A percentile compares a stretch with the other conserved stretches of the same genome.
Conservation (phyloP, 2,797 vertebrate genomes). For the Sardinella longiceps region DNA sequence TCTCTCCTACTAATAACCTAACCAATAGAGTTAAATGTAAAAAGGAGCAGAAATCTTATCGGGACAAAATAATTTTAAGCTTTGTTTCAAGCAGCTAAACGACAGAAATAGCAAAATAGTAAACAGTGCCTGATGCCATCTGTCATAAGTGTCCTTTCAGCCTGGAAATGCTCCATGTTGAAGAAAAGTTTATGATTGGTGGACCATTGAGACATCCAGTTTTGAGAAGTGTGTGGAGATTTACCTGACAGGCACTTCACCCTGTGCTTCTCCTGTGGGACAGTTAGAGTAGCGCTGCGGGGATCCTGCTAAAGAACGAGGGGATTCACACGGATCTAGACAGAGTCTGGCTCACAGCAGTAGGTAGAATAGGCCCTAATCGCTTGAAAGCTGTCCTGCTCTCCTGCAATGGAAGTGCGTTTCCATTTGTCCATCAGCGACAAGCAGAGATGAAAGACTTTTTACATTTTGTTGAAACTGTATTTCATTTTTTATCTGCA, state of each 20-base stretch:
- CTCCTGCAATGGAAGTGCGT: neutral
- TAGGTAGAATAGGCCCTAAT: neutral
- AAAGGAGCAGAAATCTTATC: neutral
- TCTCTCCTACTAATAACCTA: neutral
- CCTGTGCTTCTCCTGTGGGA: neutral
- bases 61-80: neutral
- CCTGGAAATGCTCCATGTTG: neutral
- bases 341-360: neutral
- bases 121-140: neutral
- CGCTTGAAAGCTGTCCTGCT: neutral
- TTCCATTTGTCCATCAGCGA: neutral
- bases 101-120: too few relatives aligned
- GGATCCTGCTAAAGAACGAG: neutral
- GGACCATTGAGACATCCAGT: neutral
- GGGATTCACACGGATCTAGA: conserved; percentile 7
- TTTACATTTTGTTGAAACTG: neutral
- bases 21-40: neutral
- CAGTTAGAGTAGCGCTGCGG: neutral
- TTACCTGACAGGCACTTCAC: neutral
- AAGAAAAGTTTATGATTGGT: neutral
- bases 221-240: neutral
- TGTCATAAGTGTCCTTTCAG: neutral
- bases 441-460: neutral
- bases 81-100: too few relatives aligned
- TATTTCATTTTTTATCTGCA: neutral